Conservation (phyloP, 2,113 vertebrate genomes). For the Sisor rabdophorus region DNA sequence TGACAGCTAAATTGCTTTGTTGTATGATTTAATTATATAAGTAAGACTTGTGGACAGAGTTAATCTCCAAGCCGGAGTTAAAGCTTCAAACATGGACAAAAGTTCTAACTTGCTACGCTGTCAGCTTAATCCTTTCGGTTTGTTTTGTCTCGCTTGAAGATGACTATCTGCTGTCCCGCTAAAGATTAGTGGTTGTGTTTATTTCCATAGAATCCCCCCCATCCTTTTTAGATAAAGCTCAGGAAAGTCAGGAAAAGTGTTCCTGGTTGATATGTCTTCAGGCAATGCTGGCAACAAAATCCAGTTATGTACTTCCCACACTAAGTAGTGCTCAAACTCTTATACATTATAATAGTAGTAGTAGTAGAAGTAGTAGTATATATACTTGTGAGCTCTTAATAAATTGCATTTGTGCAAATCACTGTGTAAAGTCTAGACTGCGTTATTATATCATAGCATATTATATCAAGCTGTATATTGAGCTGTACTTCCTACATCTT, state of each 20-base stretch:
- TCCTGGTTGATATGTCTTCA: conserved; percentile 2
- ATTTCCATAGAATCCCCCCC: conserved; percentile 53
- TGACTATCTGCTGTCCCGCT: conserved; percentile 41
- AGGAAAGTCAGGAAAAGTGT: conserved; percentile 49
- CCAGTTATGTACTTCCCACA: not conserved
- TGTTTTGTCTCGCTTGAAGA: conserved; percentile 34
- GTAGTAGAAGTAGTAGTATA: no score
- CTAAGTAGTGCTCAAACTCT: not conserved
- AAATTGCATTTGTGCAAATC: no score
- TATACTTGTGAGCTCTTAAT: no score
- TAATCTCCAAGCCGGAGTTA: not conserved
- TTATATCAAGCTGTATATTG: no score
- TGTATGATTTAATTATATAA: conserved; percentile 18
- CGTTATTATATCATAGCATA: no score
- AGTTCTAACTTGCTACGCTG: not conserved
- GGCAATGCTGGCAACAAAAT: not conserved
- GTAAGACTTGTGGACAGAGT: not conserved
- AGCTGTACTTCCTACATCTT: no score
- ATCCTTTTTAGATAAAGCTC: conserved; percentile 58
- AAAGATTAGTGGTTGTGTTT: conserved; percentile 56
- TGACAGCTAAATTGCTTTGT: conserved; percentile 18
- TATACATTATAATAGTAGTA: no score
- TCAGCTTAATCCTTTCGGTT: not conserved
- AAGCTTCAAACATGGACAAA: not conserved
- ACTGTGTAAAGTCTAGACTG: no score